Conservation (phyloP, 2,888 invertebrate genomes). For the Notodonta ziczac region DNA sequence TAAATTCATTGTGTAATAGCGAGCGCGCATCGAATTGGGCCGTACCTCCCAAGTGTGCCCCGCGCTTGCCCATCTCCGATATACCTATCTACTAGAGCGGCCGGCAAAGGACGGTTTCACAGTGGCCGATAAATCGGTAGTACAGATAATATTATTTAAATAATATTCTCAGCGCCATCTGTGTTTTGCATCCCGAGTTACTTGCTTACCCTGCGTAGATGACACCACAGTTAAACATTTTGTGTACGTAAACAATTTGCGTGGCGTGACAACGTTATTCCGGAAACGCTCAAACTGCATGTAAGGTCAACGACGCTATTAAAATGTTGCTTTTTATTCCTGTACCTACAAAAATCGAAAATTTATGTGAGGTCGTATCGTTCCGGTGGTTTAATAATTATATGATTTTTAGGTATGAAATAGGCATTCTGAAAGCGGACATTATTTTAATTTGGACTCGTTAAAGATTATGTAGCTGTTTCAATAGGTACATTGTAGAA, state of each 20-base stretch:
- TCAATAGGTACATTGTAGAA: conserved; percentile 6
- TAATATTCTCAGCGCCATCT: conserved; percentile 36
- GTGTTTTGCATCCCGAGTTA: conserved; percentile 18
- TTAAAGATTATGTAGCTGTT: no score
- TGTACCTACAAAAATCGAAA: conserved; percentile 26
- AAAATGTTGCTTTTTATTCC: conserved; percentile 48
- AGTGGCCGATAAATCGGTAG: no score
- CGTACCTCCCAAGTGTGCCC: conserved; percentile 79
- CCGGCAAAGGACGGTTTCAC: conserved; percentile 52
- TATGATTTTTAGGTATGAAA: conserved; percentile 18
- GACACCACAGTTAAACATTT: conserved; percentile 8
- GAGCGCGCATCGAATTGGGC: conserved; percentile 75
- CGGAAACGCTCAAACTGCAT: conserved; percentile 71
- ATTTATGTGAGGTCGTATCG: conserved; percentile 29
- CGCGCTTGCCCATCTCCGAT: conserved; percentile 68
- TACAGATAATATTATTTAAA: neutral
- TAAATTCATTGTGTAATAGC: conserved; percentile 82
- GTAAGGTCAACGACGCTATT: conserved; percentile 64
- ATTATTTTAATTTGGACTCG: no score
- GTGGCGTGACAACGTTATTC: conserved; percentile 55
- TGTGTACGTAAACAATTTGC: conserved; percentile 37
- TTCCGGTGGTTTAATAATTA: conserved; percentile 14
- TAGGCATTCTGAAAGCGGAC: conserved; percentile 11
- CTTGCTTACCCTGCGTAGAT: neutral
- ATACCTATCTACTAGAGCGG: conserved; percentile 46